Conservation (phyloP, 2,797 vertebrate species). For the Enteromius mattozi region DNA sequence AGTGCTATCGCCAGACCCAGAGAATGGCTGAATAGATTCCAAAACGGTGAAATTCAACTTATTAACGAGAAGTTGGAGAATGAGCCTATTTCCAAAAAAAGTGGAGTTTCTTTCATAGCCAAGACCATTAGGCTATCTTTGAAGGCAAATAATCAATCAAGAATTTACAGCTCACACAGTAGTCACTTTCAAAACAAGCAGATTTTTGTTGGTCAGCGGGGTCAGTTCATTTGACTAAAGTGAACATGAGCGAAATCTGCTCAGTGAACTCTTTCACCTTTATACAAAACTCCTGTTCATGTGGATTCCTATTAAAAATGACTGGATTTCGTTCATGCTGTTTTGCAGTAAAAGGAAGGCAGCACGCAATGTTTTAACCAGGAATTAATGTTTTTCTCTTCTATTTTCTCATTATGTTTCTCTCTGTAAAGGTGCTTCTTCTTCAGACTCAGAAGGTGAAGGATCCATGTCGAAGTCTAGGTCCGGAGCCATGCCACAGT, state of each 20-base stretch:
- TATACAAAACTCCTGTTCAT: neutral
- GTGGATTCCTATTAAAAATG: neutral
- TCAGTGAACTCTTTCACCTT: neutral
- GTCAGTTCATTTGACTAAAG: neutral
- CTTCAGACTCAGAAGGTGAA: conserved; percentile 94
- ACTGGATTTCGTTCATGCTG: neutral
- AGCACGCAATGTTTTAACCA: neutral
- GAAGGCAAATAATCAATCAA: neutral
- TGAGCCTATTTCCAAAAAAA: too few relatives aligned
- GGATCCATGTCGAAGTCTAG: conserved; percentile 81
- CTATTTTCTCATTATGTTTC: conserved; percentile 18
- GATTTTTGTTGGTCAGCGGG: neutral
- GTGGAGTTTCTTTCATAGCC: neutral
- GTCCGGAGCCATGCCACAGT: conserved; percentile 94
- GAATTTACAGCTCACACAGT: neutral
- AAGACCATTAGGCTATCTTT: neutral
- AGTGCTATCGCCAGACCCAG: too few relatives aligned
- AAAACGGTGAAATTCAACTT: too few relatives aligned
- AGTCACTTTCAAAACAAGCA: neutral
- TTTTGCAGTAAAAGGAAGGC: neutral
- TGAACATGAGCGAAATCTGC: neutral
- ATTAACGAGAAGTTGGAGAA: too few relatives aligned
- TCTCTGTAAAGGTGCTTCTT: conserved; percentile 83
- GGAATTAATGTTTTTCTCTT: neutral
- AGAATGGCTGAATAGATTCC: too few relatives aligned